Conservation (phyloP, 2,888 invertebrate genomes). For the Cheilosia vernalis region DNA sequence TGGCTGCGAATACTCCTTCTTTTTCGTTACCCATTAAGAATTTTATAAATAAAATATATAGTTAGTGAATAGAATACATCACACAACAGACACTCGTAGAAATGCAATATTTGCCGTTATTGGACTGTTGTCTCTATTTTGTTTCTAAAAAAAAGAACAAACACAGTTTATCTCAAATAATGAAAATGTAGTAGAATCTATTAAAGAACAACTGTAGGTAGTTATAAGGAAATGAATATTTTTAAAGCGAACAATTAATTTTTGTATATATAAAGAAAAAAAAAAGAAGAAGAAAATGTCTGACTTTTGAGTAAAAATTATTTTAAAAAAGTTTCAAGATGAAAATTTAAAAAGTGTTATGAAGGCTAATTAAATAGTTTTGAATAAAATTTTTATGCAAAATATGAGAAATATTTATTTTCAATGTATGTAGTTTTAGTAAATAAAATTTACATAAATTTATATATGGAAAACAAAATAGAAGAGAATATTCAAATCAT, state of each 20-base stretch:
- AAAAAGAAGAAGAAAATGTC: constrained; percentile 45
- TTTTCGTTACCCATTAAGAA: constrained; percentile 51
- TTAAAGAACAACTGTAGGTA: constrained; percentile 17
- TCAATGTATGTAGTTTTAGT: constrained; percentile 59
- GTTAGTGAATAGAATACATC: constrained; percentile 66
- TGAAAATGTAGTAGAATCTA: constrained; percentile 48
- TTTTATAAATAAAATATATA: constrained; percentile 54
- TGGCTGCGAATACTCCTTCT: constrained; percentile 69
- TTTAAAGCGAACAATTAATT: constrained; percentile 51
- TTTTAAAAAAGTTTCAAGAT: constrained; percentile 42
- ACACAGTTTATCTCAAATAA: constrained; percentile 45
- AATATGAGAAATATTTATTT: constrained; percentile 48
- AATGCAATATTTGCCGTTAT: constrained; percentile 66
- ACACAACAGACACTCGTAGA: constrained; percentile 57
- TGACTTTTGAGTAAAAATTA: constrained; percentile 43
- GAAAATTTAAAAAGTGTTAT: constrained; percentile 40
- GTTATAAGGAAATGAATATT: constrained; percentile 60
- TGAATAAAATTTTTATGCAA: constrained; percentile 25
- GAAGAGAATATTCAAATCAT: constrained; percentile 47
- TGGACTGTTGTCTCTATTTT: constrained; percentile 55
- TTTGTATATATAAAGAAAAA: constrained; percentile 54
- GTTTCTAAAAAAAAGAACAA: constrained; percentile 39
- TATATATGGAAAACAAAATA: constrained; percentile 32
- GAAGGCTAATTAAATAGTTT: constrained; percentile 58
- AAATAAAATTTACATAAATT: constrained; percentile 57